A percentile compares a stretch with the other conserved stretches of the same genome.
Evolutionary conservation across 2,113 vertebrate species (phyloP).

Genomic region (Gnathonemus echidnorhynchus): DNA sequence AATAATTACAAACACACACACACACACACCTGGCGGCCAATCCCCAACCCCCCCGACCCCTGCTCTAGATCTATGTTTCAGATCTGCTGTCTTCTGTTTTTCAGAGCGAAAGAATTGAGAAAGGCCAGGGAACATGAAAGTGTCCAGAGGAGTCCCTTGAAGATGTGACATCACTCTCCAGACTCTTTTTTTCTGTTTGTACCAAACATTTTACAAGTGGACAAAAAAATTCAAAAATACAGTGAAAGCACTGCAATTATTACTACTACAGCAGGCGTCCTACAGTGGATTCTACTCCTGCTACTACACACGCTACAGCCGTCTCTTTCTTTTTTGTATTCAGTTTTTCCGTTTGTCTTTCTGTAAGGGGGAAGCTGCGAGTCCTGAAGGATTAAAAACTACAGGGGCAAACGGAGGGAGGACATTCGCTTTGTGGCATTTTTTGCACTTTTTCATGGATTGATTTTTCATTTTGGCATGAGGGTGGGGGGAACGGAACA

Average conservation of each 20-base stretch:
- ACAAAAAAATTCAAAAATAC: constrained; percentile 48
- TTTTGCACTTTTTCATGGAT: constrained; percentile 74
- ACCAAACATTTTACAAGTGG: constrained; percentile 90
- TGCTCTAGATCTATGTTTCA: background rate
- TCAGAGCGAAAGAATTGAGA: constrained; percentile 99
- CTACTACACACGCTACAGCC: constrained; percentile 51
- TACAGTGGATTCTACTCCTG: constrained; percentile 51
- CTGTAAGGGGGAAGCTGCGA: constrained; percentile 50
- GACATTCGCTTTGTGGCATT: constrained; percentile 66
- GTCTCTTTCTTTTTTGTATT: constrained; percentile 51
- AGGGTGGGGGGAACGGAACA: constrained; percentile 22
- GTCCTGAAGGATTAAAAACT: constrained; percentile 51
- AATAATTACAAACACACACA: background rate
- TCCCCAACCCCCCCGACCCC: background rate
- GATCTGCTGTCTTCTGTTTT: constrained; percentile 59
- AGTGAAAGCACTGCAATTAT: constrained; percentile 76
- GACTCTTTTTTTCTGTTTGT: constrained; percentile 88
- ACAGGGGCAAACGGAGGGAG: constrained; percentile 39
- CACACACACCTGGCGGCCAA: background rate
- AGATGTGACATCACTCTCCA: constrained; percentile 96
- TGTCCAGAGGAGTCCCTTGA: constrained; percentile 82
- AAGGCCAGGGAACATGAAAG: constrained; percentile 99
- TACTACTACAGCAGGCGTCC: constrained; percentile 43
- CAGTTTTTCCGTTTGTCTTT: constrained; percentile 57
- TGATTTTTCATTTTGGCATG: constrained; percentile 48